Conservation (phyloP, 37 sponge, comb jelly and placozoan species). For the Geodia barretti region DNA sequence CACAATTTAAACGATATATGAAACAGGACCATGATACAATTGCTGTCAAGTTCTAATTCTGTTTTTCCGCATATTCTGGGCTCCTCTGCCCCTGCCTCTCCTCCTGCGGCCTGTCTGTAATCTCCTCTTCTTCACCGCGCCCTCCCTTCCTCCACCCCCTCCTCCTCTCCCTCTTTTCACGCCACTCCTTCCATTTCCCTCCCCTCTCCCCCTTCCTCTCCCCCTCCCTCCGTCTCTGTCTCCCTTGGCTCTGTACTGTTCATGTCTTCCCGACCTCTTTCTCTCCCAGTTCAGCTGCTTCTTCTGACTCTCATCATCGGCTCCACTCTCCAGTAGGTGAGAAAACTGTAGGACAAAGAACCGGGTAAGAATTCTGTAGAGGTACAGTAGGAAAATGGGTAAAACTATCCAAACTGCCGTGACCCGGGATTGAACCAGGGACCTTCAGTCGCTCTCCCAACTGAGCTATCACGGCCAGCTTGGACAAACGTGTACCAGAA, state of each 20-base stretch:
- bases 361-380: too few relatives aligned
- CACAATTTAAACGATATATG: too few relatives aligned
- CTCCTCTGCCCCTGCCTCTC: not conserved
- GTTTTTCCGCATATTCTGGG: too few relatives aligned
- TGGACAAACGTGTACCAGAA: not conserved
- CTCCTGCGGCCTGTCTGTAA: too few relatives aligned
- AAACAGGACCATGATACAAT: too few relatives aligned
- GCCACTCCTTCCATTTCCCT: not conserved
- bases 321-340: constrained; percentile 43
- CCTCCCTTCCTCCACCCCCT: constrained; percentile 7
- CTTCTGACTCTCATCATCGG: not conserved
- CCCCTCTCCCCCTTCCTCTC: constrained; percentile 9
- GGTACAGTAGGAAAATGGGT: too few relatives aligned
- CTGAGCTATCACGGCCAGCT: too few relatives aligned
- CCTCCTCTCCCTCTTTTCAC: not conserved
- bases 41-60: too few relatives aligned
- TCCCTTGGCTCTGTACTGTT: not conserved
- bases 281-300: constrained; percentile 24
- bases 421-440: not conserved
- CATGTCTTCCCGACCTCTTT: not conserved
- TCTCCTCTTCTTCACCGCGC: too few relatives aligned
- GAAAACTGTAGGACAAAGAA: constrained; percentile 28
- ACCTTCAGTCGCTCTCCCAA: not conserved
- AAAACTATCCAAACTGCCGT: too few relatives aligned
- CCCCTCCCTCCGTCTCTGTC: not conserved